These are phyloP conservation scores for Acrobeloides nanus DNA, from an alignment of 2,888 invertebrate genomes.

Conservation along the genomic window DNA sequence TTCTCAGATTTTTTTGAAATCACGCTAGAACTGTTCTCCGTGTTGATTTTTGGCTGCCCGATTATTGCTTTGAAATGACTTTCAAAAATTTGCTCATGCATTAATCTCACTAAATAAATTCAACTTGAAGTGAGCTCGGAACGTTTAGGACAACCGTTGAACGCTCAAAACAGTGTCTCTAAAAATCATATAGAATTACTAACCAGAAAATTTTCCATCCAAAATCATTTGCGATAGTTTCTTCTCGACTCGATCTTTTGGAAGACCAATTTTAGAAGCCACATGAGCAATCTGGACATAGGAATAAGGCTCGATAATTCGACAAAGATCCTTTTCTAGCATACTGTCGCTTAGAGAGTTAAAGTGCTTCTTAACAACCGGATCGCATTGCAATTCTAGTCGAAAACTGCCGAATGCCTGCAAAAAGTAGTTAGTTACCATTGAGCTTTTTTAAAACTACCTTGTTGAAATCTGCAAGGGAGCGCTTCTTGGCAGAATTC, in stretches of 20 bases:
- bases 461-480: conserved; percentile 76
- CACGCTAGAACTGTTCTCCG: too few species aligned
- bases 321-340: conserved; percentile 93
- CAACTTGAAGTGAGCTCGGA: too few species aligned
- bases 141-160: too few species aligned
- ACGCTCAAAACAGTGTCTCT: too few species aligned
- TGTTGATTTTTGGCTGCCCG: too few species aligned
- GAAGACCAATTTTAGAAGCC: conserved; percentile 24
- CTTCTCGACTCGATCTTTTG: conserved; percentile 81
- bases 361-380: conserved; percentile 87
- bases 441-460: not conserved
- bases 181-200: conserved; percentile 58
- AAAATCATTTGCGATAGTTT: conserved; percentile 98
- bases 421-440: conserved; percentile 57
- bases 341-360: conserved; percentile 91
- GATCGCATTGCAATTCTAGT: conserved; percentile 70
- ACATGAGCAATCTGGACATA: conserved; percentile 66
- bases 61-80: too few species aligned
- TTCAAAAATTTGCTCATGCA: too few species aligned
- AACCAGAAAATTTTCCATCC: conserved; percentile 76
- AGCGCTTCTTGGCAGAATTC: conserved; percentile 86
- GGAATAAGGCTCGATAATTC: conserved; percentile 95
- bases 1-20: too few species aligned
- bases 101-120: too few species aligned
- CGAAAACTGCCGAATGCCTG: conserved; percentile 76